Evolutionary conservation across 1,140 invertebrate genomes (phyloP).

Genomic region (Penaeus chinensis): DNA sequence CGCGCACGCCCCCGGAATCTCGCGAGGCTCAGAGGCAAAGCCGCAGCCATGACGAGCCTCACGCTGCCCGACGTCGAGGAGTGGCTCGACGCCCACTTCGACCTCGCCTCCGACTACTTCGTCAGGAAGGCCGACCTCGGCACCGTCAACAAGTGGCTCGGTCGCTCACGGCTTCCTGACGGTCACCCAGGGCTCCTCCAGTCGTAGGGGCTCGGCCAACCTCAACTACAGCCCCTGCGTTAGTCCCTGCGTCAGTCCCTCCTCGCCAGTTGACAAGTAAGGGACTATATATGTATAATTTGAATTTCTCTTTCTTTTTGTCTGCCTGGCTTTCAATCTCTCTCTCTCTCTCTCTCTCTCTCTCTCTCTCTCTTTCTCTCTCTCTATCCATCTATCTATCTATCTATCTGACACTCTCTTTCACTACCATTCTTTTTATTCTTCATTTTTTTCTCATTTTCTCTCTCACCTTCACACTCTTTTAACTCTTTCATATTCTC

Average conservation of each 20-base stretch:
- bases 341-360: constrained; percentile 3
- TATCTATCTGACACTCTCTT: background rate
- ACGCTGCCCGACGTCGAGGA: constrained; percentile 68
- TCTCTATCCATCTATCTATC: constrained; percentile 16
- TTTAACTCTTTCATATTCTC: background rate
- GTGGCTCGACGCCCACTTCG: constrained; percentile 71
- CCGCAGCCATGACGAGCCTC: constrained; percentile 7
- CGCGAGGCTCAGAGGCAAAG: background rate
- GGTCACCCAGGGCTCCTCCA: constrained; percentile 42
- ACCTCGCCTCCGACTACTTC: constrained; percentile 70
- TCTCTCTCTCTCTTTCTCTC: constrained; percentile 15
- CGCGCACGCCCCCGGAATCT: background rate
- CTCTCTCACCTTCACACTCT: background rate
- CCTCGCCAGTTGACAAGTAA: constrained; percentile 39
- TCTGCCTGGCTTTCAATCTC: background rate
- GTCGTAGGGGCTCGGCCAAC: constrained; percentile 24
- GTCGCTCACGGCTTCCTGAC: constrained; percentile 45
- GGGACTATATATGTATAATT: background rate
- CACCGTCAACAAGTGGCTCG: constrained; percentile 53
- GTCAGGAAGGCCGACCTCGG: constrained; percentile 70
- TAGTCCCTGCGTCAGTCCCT: constrained; percentile 34
- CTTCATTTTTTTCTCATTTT: background rate
- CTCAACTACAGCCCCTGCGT: constrained; percentile 28
- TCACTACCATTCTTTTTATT: background rate
- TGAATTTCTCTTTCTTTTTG: background rate